These are phyloP conservation scores for Manacus vitellinus DNA, from an alignment of 2,113 vertebrate genomes.

Conservation along the genomic window DNA sequence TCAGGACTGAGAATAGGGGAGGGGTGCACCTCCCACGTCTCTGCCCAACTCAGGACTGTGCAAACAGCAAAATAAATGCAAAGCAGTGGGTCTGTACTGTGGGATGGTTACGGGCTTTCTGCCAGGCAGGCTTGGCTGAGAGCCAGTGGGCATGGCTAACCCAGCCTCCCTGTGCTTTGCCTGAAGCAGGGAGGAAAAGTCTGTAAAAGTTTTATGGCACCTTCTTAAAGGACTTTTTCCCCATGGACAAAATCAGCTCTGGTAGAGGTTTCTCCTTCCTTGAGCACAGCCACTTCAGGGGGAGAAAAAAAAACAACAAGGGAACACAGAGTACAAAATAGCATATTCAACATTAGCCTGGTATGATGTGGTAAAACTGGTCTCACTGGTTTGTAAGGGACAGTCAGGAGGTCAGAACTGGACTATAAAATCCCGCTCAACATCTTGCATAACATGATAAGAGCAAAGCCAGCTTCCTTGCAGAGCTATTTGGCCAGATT, in stretches of 20 bases:
- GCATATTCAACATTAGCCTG: neutral
- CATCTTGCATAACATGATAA: neutral
- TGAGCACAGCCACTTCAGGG: neutral
- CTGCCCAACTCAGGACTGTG: neutral
- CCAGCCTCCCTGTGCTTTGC: neutral
- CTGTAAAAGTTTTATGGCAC: neutral
- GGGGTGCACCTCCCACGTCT: neutral
- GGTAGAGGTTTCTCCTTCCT: neutral
- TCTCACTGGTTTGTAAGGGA: conserved; percentile 42
- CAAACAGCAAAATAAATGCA: conserved; percentile 22
- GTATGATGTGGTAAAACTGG: conserved; percentile 37
- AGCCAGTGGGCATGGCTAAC: neutral
- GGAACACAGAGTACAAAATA: neutral
- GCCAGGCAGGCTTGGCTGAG: neutral
- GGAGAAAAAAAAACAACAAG: neutral
- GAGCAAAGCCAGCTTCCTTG: neutral
- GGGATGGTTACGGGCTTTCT: neutral
- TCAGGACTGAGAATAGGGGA: neutral
- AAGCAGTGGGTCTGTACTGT: neutral
- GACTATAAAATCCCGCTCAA: neutral
- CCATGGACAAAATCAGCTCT: neutral
- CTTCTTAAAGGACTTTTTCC: neutral
- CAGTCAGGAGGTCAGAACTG: conserved; percentile 2
- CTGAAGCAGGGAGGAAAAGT: neutral
- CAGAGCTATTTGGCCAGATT: neutral